Evolutionary conservation across 2,888 invertebrate species (phyloP).

Genomic region (Monopis laevigella): DNA sequence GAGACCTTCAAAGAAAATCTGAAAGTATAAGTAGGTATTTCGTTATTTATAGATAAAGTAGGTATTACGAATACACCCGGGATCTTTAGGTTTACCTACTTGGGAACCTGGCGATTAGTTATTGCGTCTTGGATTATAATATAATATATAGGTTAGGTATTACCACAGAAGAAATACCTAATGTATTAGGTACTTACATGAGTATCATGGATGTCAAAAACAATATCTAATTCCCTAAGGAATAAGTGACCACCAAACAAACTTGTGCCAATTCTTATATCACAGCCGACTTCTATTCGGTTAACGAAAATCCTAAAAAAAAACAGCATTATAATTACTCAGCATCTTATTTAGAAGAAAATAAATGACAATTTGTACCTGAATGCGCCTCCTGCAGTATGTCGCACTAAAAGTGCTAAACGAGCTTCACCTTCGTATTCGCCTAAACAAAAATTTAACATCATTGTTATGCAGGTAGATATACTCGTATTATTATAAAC

Average conservation of each 20-base stretch:
- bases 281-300: slow-evolving; percentile 31
- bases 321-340: too few relatives aligned
- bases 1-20: slow-evolving; percentile 37
- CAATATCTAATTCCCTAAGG: slow-evolving; percentile 32
- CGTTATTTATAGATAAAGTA: not conserved
- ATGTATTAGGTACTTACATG: slow-evolving; percentile 25
- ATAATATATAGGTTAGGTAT: not conserved
- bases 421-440: slow-evolving; percentile 30
- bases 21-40: slow-evolving; percentile 16
- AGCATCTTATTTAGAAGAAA: too few relatives aligned
- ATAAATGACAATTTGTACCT: too few relatives aligned
- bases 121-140: not conserved
- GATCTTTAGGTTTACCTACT: not conserved
- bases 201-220: slow-evolving; percentile 33
- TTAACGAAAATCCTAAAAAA: slow-evolving; percentile 35
- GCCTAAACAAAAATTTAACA: slow-evolving; percentile 24
- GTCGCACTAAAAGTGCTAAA: slow-evolving; percentile 25
- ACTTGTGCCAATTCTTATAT: slow-evolving; percentile 32
- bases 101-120: not conserved
- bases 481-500: too few relatives aligned
- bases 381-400: slow-evolving; percentile 32
- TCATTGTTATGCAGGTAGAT: not conserved
- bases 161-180: not conserved
- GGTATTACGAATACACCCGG: not conserved
- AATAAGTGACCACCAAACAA: slow-evolving; percentile 29